Percentiles rank a stretch among this genome's conserved stretches.
phyloP scores from a whole-genome alignment of 2,888 invertebrate genomes.

The Liodrosophila aerea region DNA sequence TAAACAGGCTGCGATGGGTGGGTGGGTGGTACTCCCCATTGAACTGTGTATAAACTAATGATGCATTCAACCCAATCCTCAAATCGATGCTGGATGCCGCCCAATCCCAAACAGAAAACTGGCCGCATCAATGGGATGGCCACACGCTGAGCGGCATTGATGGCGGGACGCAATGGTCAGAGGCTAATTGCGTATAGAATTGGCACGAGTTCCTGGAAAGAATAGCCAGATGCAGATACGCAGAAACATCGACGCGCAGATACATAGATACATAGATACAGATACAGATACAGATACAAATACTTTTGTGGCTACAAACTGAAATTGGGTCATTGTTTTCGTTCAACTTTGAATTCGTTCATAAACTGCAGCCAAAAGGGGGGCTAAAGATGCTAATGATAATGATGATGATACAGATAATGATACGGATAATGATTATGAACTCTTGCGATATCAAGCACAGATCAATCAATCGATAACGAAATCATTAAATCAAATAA shows the following conservation, averaged over 20 bases:
- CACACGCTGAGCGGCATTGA: conserved; percentile 13
- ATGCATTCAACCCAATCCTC: conserved; percentile 27
- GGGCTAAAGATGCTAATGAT: not conserved
- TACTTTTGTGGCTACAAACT: not conserved
- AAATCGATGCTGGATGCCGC: not conserved
- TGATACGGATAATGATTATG: not conserved
- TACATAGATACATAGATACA: conserved; percentile 3
- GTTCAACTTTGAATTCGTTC: conserved; percentile 4
- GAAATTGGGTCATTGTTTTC: conserved; percentile 23
- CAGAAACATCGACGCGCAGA: too few species aligned
- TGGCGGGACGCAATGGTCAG: conserved; percentile 8
- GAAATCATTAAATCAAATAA: too few species aligned
- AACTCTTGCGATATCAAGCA: too few species aligned
- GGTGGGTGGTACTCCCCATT: not conserved
- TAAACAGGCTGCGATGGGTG: conserved; percentile 39
- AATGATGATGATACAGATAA: conserved; percentile 1
- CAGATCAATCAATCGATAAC: too few species aligned
- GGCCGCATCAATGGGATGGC: conserved; percentile 5
- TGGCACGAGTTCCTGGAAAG: conserved; percentile 46
- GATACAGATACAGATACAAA: not conserved
- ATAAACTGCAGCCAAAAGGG: not conserved
- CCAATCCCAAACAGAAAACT: conserved; percentile 5
- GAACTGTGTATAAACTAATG: conserved; percentile 41
- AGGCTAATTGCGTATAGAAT: conserved; percentile 39
- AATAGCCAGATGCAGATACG: conserved; percentile 30